Evolutionary conservation across 2,797 vertebrate species (phyloP), one percentile per base, ranked within the genome.

Genomic region (Gymnocypris eckloni): DNA sequence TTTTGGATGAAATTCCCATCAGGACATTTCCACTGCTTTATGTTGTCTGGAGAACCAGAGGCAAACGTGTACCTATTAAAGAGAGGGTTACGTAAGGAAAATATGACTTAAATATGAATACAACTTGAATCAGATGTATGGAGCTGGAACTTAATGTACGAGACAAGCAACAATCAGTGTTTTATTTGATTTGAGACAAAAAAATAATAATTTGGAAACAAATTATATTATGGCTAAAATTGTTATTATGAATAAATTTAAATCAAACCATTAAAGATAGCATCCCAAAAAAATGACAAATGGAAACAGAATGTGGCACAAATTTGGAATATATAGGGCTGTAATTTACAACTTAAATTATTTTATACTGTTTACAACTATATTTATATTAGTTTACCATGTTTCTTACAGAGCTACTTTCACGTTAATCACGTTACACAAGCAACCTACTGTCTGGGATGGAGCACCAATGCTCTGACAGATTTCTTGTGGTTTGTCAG

Each of bases 401-500:
- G n/a, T 28, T 72, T 59, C 3, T 72, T 70, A 33, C 25, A 20
- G 4, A 43, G 9, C 8, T 3, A 73, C 45, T 41, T 43, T 56
- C 3, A 6, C 25, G 28, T 25, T 16, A 33, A 11, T 12, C 8
- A n/a, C 37, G 33, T 64, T 6, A 86, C 41, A 82, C 16, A 33
- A 73, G 52, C 37, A 64, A 93, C 98, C 95, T 94, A 99, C 98
- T 98, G 98, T 92, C 96, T 95, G 79, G 98, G 98, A 90, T 99
- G 98, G 76, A 98, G 90, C 89, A 97, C 97, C 81, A 99, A 92
- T 33, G 97, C 97, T 91, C 98, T 93, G 82, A 99, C 98, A 22
- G 98, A 99, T 86, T 99, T 99, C 94, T 99, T 99, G 92, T 99
- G 98, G 92, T 99, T 99, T 54, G 98, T 99, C 91, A 99, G 93